Evolutionary conservation across 2,797 vertebrate species (phyloP).

Genomic region (Enteromius thamalakanensis): DNA sequence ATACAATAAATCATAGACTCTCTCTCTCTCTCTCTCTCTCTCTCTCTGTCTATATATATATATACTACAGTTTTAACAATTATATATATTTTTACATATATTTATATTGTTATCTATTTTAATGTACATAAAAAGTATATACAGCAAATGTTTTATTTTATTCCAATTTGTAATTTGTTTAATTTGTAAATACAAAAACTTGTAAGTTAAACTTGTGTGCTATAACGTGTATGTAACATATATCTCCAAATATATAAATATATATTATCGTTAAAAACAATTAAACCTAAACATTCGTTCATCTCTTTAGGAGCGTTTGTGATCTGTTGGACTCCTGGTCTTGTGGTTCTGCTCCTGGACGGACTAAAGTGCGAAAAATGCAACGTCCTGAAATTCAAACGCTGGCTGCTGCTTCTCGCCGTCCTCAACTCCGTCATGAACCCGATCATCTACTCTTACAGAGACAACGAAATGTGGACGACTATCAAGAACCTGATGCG

Average conservation of each 20-base stretch:
- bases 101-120: too few species aligned
- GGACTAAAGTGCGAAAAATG: conserved; percentile 87
- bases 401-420: conserved; percentile 92
- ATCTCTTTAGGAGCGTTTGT: conserved; percentile 88
- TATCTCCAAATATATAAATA: background rate
- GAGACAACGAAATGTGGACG: conserved; percentile 95
- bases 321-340: conserved; percentile 95
- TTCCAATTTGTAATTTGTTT: too few species aligned
- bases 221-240: background rate
- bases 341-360: conserved; percentile 89
- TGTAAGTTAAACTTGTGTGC: background rate
- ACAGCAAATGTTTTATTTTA: too few species aligned
- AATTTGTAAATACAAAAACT: background rate
- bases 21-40: too few species aligned
- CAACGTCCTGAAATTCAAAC: conserved; percentile 83
- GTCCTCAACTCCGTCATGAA: conserved; percentile 96
- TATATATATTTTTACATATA: too few species aligned
- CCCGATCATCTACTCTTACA: conserved; percentile 97
- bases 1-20: too few species aligned
- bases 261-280: background rate
- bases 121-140: too few species aligned
- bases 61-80: too few species aligned
- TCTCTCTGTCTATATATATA: too few species aligned
- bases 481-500: conserved; percentile 90
- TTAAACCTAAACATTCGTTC: background rate